Percentiles rank a stretch among this genome's conserved stretches.
Evolutionary conservation across 2,888 invertebrate genomes (phyloP).

Genomic region (Neria commutata): DNA sequence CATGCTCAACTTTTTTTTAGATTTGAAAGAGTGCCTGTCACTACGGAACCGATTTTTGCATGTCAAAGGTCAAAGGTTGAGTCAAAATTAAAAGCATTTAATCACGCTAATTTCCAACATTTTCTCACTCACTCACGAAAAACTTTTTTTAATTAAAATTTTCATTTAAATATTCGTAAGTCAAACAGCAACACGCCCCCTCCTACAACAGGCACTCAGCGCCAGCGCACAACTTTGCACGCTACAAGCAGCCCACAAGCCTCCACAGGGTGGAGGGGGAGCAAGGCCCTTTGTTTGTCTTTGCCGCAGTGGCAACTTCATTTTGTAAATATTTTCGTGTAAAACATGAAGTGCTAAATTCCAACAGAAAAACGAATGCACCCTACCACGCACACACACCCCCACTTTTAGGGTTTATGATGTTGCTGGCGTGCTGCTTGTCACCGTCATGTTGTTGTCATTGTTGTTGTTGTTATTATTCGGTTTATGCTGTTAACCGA

Average conservation of each 20-base stretch:
- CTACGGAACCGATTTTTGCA: too few relatives aligned
- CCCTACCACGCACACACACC: background rate
- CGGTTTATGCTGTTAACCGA: background rate
- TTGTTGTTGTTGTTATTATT: background rate
- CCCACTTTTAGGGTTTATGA: background rate
- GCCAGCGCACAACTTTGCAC: too few relatives aligned
- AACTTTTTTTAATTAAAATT: background rate
- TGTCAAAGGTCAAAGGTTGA: background rate
- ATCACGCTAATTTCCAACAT: background rate
- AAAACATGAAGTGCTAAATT: background rate
- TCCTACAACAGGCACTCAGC: too few relatives aligned
- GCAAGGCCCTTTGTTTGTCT: background rate
- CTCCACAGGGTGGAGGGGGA: too few relatives aligned
- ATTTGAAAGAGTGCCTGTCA: too few relatives aligned
- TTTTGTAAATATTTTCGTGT: slow-evolving; percentile 4
- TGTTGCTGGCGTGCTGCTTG: background rate
- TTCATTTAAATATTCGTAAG: background rate
- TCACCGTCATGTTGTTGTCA: background rate
- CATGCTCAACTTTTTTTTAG: too few relatives aligned
- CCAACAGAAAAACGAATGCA: background rate
- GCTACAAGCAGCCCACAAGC: too few relatives aligned
- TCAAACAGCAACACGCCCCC: too few relatives aligned
- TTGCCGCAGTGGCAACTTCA: background rate
- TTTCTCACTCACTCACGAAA: background rate
- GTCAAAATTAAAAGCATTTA: background rate